Evolutionary conservation across 2,113 vertebrate species (phyloP), one percentile per base, ranked within the genome.

Genomic region (Ciconia maguari): DNA sequence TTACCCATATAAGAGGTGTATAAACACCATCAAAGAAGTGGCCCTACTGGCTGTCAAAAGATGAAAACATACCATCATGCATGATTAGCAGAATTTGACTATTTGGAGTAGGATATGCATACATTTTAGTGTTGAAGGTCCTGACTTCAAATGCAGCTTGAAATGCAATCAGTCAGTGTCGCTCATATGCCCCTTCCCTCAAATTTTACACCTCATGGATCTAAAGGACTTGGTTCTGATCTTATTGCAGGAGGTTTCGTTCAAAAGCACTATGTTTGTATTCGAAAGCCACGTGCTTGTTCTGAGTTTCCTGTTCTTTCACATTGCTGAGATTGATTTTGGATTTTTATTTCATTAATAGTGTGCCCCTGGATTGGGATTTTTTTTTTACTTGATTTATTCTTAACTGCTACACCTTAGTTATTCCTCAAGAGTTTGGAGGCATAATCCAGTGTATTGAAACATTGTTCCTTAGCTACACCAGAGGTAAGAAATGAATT

Each of bases 121-220:
- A 49, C 7, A 36, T 94, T 81, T 91, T 58, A 57, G 36, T n/a
- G 13, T 30, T 87, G 66, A 76, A 77, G 62, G 74, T 91, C 26
- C 36, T 75, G 61, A 79, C 81, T 96, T 87, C 66, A 94, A 91
- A 89, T 79, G 69, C 62, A 76, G 57, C 83, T 95, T 95, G 91
- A 82, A 92, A 87, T 68, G 55, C n/a, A 90, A 57, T 92, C 79
- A 91, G 25, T 32, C 57, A 62, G 58, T 66, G 25, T 62, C 1
- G 0, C 14, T 85, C 49, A 61, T 16, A 41, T 69, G 66, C n/a
- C 62, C 58, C 62, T 85, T 94, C 32, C 30, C 70, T 94, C 81
- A 32, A 57, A 87, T 87, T 96, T 94, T 91, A 87, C 34, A 72
- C 42, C 29, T 91, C 68, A 13, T 72, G 70, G 54, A 76, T 51